Evolutionary conservation across 2,113 vertebrate species (phyloP).

Genomic region (Pseudopodoces humilis): DNA sequence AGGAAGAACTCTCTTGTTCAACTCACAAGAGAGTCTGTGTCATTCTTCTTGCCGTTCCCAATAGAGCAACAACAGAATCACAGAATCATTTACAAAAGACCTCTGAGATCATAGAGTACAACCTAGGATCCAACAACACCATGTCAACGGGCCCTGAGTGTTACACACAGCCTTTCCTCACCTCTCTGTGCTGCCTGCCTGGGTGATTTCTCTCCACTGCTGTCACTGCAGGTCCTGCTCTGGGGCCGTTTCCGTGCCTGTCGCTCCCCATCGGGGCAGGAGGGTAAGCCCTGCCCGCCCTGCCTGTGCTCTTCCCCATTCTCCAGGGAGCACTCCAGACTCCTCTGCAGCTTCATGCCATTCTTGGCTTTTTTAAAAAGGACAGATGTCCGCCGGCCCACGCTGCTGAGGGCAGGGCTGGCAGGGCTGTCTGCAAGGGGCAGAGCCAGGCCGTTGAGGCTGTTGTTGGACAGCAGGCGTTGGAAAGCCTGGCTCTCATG

Average conservation of each 20-base stretch:
- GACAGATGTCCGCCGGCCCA: slow-evolving; percentile 89
- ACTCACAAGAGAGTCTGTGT: no score
- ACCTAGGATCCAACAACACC: not conserved
- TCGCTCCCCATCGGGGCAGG: slow-evolving; percentile 59
- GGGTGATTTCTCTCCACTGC: slow-evolving; percentile 76
- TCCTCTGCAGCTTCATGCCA: slow-evolving; percentile 83
- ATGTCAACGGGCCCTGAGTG: not conserved
- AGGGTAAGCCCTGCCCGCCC: slow-evolving; percentile 50
- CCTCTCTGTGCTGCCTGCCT: slow-evolving; percentile 78
- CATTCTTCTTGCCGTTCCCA: no score
- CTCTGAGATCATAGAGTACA: not conserved
- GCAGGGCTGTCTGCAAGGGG: slow-evolving; percentile 19
- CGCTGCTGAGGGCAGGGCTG: slow-evolving; percentile 69
- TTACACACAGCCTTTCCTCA: not conserved
- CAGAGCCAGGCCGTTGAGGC: slow-evolving; percentile 78
- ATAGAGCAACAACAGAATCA: not conserved
- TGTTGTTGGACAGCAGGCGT: slow-evolving; percentile 64
- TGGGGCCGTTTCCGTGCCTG: slow-evolving; percentile 66
- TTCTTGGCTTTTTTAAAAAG: slow-evolving; percentile 95
- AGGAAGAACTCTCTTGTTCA: no score
- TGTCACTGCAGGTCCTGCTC: slow-evolving; percentile 72
- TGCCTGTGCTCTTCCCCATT: slow-evolving; percentile 76
- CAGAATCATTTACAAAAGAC: not conserved
- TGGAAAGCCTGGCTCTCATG: slow-evolving; percentile 73
- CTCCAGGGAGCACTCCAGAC: slow-evolving; percentile 78